Evolutionary conservation across 2,888 invertebrate species (phyloP), one percentile per base, ranked within the genome.

Genomic region (Ophraella communa): DNA sequence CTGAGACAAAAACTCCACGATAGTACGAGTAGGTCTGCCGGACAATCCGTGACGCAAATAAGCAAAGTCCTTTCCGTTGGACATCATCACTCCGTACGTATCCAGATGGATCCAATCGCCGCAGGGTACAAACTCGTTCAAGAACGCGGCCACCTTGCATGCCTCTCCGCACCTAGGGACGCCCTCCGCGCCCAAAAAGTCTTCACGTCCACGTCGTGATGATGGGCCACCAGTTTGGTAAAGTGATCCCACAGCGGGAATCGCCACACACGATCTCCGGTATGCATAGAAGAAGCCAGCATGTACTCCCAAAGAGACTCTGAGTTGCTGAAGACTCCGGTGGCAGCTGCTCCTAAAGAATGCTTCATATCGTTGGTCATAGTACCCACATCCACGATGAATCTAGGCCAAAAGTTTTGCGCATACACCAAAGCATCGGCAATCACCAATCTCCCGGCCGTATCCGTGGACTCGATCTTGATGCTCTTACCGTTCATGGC

Each of bases 401-500:
- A 87, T 45, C 82, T 71, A 0, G 92, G 91, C 83, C 90, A 90
- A 77, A 90, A 90, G 73, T 88, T 87, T 68, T 92, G 88, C 3
- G 92, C 91, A 80, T 94, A 92, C 47, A 89, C 87, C 56, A 95
- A 80, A 18, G 93, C 92, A 82, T 95, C 94, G 0, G 93, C 93
- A 73, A 95, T 83, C 10, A 91, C 86, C 5, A 95, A 84, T n/a
- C 93, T 85, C 0, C 93, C 94, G 67, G 92, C 94, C 24, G 91
- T 89, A 74, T 92, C 91, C 0, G 94, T 93, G 54, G 90, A 86
- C 74, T 92, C 87, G 44, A 93, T 85, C 61, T 88, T 87, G 54
- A 94, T 89, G 23, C 88, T 87, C 80, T 92, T 92, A 7, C 92
- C 92, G 77, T 89, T 91, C 81, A 89, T 89, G 3, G 91, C 89